phyloP scores from a whole-genome alignment of 1,140 invertebrate species.

The Drosophila baimaii region DNA sequence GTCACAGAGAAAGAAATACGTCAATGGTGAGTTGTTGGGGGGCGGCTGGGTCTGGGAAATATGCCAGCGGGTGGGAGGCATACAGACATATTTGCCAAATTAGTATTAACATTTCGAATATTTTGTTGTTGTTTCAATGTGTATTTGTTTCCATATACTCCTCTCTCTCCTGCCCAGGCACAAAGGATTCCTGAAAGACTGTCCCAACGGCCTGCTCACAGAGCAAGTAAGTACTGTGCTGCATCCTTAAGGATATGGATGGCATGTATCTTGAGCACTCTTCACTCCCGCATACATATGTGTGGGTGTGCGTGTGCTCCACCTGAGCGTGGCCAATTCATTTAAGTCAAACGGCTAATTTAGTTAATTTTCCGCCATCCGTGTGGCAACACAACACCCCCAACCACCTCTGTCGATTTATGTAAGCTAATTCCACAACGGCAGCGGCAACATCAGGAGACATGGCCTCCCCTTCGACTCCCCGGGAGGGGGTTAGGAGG shows the following conservation, averaged over 20 bases:
- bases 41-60: not conserved
- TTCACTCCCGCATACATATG: not conserved
- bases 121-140: not conserved
- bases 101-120: conserved; percentile 1
- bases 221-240: conserved; percentile 90
- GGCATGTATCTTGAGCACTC: not conserved
- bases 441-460: conserved; percentile 22
- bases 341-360: conserved; percentile 74
- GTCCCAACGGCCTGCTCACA: conserved; percentile 95
- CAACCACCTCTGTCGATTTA: conserved; percentile 45
- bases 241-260: not conserved
- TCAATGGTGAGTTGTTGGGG: conserved; percentile 89
- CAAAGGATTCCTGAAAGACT: conserved; percentile 97
- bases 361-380: conserved; percentile 60
- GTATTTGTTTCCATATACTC: not conserved
- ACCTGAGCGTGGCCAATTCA: conserved; percentile 64
- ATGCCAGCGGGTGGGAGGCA: not conserved
- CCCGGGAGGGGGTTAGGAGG: too few relatives aligned
- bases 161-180: conserved; percentile 89
- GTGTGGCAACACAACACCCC: not conserved
- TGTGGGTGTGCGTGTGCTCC: conserved; percentile 1
- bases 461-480: not conserved
- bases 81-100: not conserved
- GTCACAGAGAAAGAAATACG: conserved; percentile 94
- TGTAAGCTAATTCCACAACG: conserved; percentile 55